A percentile compares a stretch with the other conserved stretches of the same genome.
These are phyloP conservation scores for Dicrostonyx torquatus DNA, from an alignment of 2,797 vertebrate species.

Conservation along the genomic window DNA sequence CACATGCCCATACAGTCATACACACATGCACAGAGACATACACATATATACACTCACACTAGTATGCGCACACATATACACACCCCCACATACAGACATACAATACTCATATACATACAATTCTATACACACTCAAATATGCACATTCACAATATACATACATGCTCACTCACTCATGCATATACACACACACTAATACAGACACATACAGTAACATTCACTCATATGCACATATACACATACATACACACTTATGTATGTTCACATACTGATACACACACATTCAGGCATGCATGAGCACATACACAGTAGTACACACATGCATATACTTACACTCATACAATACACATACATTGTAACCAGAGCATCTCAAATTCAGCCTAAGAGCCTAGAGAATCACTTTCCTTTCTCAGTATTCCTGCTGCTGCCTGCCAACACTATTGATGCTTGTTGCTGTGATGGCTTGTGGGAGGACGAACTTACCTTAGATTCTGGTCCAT, in stretches of 20 bases:
- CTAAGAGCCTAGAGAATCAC: neutral
- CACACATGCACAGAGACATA: neutral
- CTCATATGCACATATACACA: neutral
- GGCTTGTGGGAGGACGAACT: neutral
- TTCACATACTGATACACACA: neutral
- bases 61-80: neutral
- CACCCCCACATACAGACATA: no score
- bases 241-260: no score
- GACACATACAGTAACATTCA: neutral
- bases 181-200: neutral
- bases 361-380: neutral
- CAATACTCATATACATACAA: no score
- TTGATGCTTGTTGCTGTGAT: neutral
- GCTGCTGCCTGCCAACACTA: neutral
- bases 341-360: neutral
- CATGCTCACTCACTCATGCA: neutral
- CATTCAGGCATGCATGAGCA: no score
- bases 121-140: neutral
- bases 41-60: neutral
- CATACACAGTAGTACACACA: neutral
- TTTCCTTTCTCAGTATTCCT: neutral
- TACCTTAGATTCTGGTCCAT: neutral
- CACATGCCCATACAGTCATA: neutral
- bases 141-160: neutral
- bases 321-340: no score